These are phyloP conservation scores for Cisticola juncidis DNA, from an alignment of 2,113 vertebrate species.

Conservation along the genomic window DNA sequence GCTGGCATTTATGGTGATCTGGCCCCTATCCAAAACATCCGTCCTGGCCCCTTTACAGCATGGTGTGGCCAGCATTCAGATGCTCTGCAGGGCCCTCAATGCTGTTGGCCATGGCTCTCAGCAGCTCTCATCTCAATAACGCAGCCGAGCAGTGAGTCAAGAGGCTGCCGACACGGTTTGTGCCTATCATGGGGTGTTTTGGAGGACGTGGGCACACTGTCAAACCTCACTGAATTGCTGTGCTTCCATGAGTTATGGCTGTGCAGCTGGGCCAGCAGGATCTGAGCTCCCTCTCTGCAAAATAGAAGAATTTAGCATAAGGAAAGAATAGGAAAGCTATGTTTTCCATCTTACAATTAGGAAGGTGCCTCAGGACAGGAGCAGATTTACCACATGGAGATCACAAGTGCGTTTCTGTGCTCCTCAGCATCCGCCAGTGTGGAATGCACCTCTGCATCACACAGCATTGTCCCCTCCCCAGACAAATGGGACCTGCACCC, in stretches of 20 bases:
- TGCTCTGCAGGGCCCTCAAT: background rate
- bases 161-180: background rate
- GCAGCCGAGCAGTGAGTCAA: background rate
- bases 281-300: background rate
- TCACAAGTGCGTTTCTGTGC: background rate
- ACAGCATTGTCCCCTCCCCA: background rate
- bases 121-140: constrained; percentile 13
- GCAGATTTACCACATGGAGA: background rate
- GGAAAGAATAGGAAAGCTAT: background rate
- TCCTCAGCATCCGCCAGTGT: background rate
- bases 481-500: background rate
- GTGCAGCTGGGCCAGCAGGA: background rate
- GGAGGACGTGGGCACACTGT: background rate
- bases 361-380: background rate
- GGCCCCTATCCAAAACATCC: background rate
- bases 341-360: background rate
- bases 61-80: background rate
- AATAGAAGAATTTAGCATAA: background rate
- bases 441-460: background rate
- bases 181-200: background rate
- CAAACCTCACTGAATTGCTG: background rate
- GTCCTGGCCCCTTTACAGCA: background rate
- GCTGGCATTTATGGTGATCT: background rate
- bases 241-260: background rate
- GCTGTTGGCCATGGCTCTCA: background rate